Evolutionary conservation across 2,797 vertebrate genomes (phyloP).

Genomic region (Halcyon badia): DNA sequence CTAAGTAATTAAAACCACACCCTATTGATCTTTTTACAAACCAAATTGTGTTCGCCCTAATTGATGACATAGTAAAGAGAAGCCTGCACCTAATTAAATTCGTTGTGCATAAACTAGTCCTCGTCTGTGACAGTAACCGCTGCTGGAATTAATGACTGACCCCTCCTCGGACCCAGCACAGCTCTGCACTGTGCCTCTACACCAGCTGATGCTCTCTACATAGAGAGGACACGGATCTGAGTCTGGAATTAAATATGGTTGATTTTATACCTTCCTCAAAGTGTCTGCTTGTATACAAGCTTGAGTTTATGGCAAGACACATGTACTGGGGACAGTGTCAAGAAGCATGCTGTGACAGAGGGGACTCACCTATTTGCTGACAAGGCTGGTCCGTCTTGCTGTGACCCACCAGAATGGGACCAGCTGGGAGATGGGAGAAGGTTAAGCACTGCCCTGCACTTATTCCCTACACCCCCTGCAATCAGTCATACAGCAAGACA

Average conservation of each 20-base stretch:
- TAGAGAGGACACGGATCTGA: background rate
- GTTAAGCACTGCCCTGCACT: background rate
- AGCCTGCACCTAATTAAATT: conserved; percentile 39
- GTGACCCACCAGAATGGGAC: background rate
- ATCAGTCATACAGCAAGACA: background rate
- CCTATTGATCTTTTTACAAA: conserved; percentile 61
- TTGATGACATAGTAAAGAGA: conserved; percentile 33
- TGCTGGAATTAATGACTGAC: background rate
- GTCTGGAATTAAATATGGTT: background rate
- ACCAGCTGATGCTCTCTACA: background rate
- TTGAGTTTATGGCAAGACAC: background rate
- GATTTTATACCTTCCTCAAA: background rate
- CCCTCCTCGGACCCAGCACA: background rate
- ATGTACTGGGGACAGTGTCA: background rate
- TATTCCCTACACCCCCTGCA: background rate
- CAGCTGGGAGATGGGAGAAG: background rate
- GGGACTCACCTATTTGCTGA: background rate
- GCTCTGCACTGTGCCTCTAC: background rate
- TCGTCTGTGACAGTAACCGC: background rate
- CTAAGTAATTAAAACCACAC: conserved; percentile 43
- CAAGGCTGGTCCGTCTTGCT: background rate
- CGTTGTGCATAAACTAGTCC: background rate
- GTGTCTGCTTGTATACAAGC: background rate
- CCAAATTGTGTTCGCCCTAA: background rate
- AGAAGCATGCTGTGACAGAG: background rate